These are phyloP conservation scores for Chloromyia formosa DNA, from an alignment of 2,888 invertebrate species.

Conservation along the genomic window DNA sequence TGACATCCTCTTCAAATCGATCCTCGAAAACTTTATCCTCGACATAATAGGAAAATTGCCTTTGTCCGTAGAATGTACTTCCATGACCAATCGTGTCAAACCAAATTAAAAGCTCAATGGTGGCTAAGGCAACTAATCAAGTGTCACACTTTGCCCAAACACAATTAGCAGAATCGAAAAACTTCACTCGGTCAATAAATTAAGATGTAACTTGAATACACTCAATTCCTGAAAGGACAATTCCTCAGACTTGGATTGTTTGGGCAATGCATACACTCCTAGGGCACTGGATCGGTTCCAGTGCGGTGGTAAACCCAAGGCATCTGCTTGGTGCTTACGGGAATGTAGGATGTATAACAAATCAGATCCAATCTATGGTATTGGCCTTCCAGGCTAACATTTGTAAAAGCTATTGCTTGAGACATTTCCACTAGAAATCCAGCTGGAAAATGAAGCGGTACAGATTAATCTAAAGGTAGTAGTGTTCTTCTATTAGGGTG, in stretches of 20 bases:
- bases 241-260: background rate
- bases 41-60: too few species aligned
- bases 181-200: background rate
- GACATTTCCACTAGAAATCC: background rate
- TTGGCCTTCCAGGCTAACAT: background rate
- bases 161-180: background rate
- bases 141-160: background rate
- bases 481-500: too few species aligned
- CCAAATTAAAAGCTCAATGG: too few species aligned
- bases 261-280: background rate
- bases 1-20: too few species aligned
- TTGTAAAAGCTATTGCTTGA: background rate
- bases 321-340: too few species aligned
- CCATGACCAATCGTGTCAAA: too few species aligned
- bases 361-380: background rate
- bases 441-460: background rate
- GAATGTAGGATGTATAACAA: background rate
- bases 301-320: background rate
- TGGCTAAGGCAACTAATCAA: background rate
- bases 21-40: too few species aligned
- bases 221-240: background rate
- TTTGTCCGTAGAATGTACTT: too few species aligned
- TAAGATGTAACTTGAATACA: background rate
- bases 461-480: too few species aligned
- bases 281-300: background rate